Base-by-base conservation (phyloP, 1,140 invertebrate species). In the Orius insidiosus region DNA sequence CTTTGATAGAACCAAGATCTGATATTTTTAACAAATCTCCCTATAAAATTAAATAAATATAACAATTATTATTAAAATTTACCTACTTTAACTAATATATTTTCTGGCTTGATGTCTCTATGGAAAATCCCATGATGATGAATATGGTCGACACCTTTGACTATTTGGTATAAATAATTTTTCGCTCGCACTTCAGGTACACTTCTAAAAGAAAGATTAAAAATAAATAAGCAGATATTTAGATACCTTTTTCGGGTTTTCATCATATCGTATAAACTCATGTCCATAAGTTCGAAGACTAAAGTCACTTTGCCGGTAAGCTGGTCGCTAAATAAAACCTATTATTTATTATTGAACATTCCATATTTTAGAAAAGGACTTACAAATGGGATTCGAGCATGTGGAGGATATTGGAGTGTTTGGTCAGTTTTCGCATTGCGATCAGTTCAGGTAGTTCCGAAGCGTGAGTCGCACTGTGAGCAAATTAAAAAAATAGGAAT, bases 21-120 rank as follows among this genome's bases (percentile, higher is more conserved):
- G 68, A 75, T 37, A 80, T 58, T 60, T 78, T 78, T 7, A 78
- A 57, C 13, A 68, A 36, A 54, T 74, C 68, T 16, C 66, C 64
- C 69, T 74, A 49, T 30, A 34, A 62, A 59, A 46, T 14, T 19
- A 40, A 2, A 47, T 44, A 30, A 40, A 13, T 5, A 10, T 15
- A 7, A 18, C 16, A 24, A 24, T 3, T 24, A 24, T 24, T 24
- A 24, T 4, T 7, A 24, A 24, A 24, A n/a, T n/a, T 24, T 24
- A 45, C 48, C n/a, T 35, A 69, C 62, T 56, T 69, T 70, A 0
- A 76, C 55, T 45, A 78, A 57, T 52, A 79, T 74, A 59, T 79
- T 80, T 62, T 80, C 77, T 9, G 77, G 77, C 60, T 80, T 79
- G 5, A 79, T 70, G 58, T 79, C 76, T 30, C 55, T 42, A 60